Conservation (phyloP, 1,140 invertebrate genomes). For the Himalopsyche phryganea region DNA sequence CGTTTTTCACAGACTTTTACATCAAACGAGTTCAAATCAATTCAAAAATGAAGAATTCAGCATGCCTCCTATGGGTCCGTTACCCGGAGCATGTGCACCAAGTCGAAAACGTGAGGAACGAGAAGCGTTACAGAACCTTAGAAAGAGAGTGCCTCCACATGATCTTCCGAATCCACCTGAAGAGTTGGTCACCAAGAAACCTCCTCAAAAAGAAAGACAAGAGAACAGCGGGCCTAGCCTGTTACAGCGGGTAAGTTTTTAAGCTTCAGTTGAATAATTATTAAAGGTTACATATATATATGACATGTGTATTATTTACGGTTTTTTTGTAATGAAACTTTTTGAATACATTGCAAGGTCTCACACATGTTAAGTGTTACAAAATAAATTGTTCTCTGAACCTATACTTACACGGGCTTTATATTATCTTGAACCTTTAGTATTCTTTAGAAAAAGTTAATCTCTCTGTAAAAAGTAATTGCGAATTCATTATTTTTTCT, state of each 20-base stretch:
- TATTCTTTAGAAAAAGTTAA: no score
- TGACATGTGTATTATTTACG: no score
- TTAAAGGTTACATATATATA: background rate
- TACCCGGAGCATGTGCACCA: conserved; percentile 48
- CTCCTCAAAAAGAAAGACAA: background rate
- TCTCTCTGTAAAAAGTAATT: no score
- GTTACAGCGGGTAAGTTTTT: conserved; percentile 22
- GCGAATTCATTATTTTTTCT: no score
- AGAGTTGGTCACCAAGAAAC: background rate
- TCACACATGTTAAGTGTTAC: no score
- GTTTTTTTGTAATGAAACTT: no score
- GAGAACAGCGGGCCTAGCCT: background rate
- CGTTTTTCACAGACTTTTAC: no score
- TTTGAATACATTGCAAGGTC: no score
- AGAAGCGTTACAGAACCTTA: conserved; percentile 46
- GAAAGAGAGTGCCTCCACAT: conserved; percentile 47
- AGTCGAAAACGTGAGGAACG: conserved; percentile 48
- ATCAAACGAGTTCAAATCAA: conserved; percentile 34
- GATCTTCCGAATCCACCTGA: conserved; percentile 34
- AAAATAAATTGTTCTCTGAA: no score
- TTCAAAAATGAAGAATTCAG: conserved; percentile 29
- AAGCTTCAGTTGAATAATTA: background rate
- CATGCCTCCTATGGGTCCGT: conserved; percentile 34
- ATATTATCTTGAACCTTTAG: no score
- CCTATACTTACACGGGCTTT: no score